Conservation (phyloP, 2,113 vertebrate genomes). For the Tinamus guttatus region DNA sequence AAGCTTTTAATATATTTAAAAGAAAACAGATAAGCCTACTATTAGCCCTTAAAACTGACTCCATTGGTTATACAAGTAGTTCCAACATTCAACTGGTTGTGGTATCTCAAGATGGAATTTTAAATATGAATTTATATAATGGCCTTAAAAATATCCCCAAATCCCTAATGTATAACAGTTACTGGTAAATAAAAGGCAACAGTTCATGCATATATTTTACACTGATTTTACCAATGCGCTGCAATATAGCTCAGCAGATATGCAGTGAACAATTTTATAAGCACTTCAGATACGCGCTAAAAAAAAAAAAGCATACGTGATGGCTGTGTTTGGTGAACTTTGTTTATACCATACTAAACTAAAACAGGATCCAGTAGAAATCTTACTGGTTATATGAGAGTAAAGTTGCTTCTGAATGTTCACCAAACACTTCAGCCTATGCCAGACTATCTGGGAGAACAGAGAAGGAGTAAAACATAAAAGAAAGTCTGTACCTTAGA, state of each 20-base stretch:
- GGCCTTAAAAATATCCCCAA: not conserved
- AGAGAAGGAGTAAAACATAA: not conserved
- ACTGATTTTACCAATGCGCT: not conserved
- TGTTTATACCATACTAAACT: not conserved
- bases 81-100: not conserved
- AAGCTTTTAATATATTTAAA: not conserved
- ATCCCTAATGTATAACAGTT: not conserved
- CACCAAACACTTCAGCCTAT: not conserved
- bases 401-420: not conserved
- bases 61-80: not conserved
- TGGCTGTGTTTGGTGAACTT: not conserved
- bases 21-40: slow-evolving; percentile 7
- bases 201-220: not conserved
- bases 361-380: not conserved
- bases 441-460: not conserved
- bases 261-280: not conserved
- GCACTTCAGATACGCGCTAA: not conserved
- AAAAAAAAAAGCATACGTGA: not conserved
- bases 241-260: not conserved
- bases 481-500: not conserved
- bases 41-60: not conserved
- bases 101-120: slow-evolving; percentile 1
- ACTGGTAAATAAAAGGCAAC: not conserved
- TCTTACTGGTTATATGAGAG: not conserved
- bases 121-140: not conserved